These are phyloP conservation scores for Tinea trinotella DNA, from an alignment of 2,888 invertebrate species.

Conservation along the genomic window DNA sequence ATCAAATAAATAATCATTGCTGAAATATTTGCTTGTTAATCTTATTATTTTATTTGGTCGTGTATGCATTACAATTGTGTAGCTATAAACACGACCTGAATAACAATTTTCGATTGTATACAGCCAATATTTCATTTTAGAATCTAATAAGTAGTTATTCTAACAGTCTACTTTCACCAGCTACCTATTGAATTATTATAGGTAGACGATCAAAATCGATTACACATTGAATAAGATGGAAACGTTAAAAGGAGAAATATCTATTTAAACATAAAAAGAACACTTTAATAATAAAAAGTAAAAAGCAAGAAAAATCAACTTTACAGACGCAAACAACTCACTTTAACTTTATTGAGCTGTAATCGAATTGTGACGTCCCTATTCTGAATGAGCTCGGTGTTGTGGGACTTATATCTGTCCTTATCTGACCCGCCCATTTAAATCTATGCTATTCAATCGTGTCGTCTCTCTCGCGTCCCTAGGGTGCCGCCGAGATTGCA, in stretches of 20 bases:
- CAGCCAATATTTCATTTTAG: too few species aligned
- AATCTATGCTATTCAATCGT: conserved; percentile 73
- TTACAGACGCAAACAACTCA: conserved; percentile 72
- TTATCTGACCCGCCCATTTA: conserved; percentile 70
- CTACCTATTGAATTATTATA: background rate
- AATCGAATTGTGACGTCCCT: conserved; percentile 73
- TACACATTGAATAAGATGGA: background rate
- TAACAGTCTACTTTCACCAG: background rate
- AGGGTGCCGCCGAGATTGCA: conserved; percentile 71
- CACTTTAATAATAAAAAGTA: conserved; percentile 3
- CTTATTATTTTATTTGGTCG: too few species aligned
- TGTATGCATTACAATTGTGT: too few species aligned
- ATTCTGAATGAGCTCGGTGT: conserved; percentile 47
- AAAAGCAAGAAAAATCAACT: conserved; percentile 35
- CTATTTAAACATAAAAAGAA: conserved; percentile 17
- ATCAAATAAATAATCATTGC: background rate
- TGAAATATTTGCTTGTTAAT: too few species aligned
- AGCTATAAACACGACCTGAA: too few species aligned
- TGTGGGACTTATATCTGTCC: conserved; percentile 61
- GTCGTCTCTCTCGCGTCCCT: conserved; percentile 69
- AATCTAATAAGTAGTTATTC: too few species aligned
- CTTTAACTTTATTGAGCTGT: conserved; percentile 73
- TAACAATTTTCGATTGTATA: too few species aligned
- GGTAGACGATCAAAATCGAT: background rate
- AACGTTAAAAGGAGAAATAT: background rate